Base-by-base conservation (phyloP, 2,888 invertebrate species). In the Notodonta dromedarius region DNA sequence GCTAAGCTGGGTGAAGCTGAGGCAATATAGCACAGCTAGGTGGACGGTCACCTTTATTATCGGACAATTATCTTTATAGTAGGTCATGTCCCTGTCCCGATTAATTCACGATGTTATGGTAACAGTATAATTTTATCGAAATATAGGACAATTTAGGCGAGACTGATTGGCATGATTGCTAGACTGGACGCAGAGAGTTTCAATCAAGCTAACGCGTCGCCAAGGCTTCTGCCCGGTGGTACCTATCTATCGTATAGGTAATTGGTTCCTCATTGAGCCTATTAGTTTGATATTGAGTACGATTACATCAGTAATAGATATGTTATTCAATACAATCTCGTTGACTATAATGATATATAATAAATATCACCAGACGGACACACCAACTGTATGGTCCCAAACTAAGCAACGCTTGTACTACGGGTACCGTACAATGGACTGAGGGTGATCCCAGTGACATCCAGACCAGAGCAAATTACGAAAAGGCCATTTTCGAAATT, bases 161-260 rank as follows among this genome's bases (percentile, higher is more conserved):
- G 67, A 66, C 67, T 73, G 73, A 74, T 71, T 66, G 78, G 53
- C 63, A 51, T 61, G 67, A 78, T 77, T 74, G 69, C 60, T 68
- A 61, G 65, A 61, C 64, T 62, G 60, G 67, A 66, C 67, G 58
- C 42, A 64, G 67, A 67, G 63, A 67, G 62, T 66, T 54, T 54
- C 67, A 73, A 74, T 74, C 67, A 66, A 70, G 61, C 68, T 66
- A 63, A 65, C 63, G 44, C 46, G 51, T 60, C 67, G 66, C 59
- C 76, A 71, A 74, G 74, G 74, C 58, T 62, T 50, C 39, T 55
- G 42, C 55, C 70, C 60, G 66, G 61, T 54, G 66, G 61, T 54
- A 58, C 46, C 57, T 63, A 63, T 66, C 55, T 16, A 4, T 35
- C 46, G 52, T 60, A 24, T 24, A 24, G 24, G 60, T 70, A 59